phyloP scores from a whole-genome alignment of 2,888 invertebrate species.

The Trichacis sp. region DNA sequence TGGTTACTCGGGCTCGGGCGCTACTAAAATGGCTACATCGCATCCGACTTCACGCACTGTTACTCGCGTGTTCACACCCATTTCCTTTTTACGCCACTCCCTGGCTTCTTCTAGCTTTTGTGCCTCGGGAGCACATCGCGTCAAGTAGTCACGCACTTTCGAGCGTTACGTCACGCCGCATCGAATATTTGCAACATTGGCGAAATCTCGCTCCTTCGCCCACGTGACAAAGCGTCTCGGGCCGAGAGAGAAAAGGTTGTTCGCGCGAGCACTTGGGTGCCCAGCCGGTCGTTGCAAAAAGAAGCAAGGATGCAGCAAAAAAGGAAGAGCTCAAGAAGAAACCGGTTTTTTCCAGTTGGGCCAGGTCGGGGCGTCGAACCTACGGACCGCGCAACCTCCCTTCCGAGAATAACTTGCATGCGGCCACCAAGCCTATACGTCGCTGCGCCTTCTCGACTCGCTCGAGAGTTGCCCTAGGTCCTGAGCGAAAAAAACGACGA shows the following conservation, averaged over 20 bases:
- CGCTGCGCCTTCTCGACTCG: slow-evolving; percentile 49
- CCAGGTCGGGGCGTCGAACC: slow-evolving; percentile 70
- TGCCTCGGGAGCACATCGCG: slow-evolving; percentile 51
- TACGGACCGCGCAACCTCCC: slow-evolving; percentile 64
- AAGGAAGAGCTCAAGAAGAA: slow-evolving; percentile 65
- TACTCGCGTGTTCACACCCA: slow-evolving; percentile 66
- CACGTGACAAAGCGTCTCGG: no score
- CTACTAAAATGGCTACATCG: slow-evolving; percentile 62
- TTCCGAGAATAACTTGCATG: slow-evolving; percentile 68
- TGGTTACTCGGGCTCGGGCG: slow-evolving; percentile 51
- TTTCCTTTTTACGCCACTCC: slow-evolving; percentile 61
- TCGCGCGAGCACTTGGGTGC: slow-evolving; percentile 32
- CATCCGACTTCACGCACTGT: slow-evolving; percentile 63
- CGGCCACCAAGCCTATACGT: slow-evolving; percentile 43
- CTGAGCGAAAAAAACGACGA: slow-evolving; percentile 54
- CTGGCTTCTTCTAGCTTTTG: slow-evolving; percentile 58
- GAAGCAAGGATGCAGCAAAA: slow-evolving; percentile 65
- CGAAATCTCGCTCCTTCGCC: no score
- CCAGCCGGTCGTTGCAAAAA: slow-evolving; percentile 58
- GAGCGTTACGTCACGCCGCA: no score
- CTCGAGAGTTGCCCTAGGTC: slow-evolving; percentile 64
- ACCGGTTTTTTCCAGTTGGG: slow-evolving; percentile 70
- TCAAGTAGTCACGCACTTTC: slow-evolving; percentile 29
- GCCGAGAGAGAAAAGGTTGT: no score
- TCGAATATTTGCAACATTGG: no score